phyloP scores from a whole-genome alignment of 2,888 invertebrate species.

The Anthrax anthrax region DNA sequence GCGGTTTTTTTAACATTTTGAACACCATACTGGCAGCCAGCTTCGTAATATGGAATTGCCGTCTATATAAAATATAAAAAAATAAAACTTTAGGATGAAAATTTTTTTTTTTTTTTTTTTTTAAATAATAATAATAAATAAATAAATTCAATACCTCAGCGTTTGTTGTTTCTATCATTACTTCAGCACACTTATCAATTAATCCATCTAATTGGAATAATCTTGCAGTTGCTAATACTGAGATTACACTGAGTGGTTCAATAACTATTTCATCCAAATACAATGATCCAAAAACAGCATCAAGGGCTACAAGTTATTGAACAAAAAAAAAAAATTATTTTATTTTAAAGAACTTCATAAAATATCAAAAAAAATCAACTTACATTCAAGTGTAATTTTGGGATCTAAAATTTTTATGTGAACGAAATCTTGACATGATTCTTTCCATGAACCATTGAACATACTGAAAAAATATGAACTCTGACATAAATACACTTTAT shows the following conservation, averaged over 20 bases:
- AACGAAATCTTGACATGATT: constrained; percentile 49
- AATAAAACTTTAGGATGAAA: background rate
- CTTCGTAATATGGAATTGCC: constrained; percentile 51
- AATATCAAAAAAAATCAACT: constrained; percentile 20
- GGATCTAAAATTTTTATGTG: constrained; percentile 56
- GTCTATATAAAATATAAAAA: constrained; percentile 35
- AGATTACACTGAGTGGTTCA: constrained; percentile 49
- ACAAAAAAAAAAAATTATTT: constrained; percentile 3
- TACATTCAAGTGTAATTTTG: constrained; percentile 51
- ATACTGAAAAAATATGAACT: constrained; percentile 67
- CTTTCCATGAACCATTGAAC: constrained; percentile 68
- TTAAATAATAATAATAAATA: too few species aligned
- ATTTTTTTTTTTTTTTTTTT: too few species aligned
- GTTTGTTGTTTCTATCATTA: constrained; percentile 63
- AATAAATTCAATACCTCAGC: constrained; percentile 33
- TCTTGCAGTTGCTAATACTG: constrained; percentile 57
- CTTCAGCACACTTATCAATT: constrained; percentile 55
- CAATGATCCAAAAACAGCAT: constrained; percentile 57
- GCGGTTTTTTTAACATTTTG: constrained; percentile 45
- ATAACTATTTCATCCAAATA: constrained; percentile 60
- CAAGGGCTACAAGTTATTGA: constrained; percentile 43
- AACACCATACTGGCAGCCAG: constrained; percentile 53
- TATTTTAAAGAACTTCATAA: background rate
- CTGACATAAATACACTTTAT: constrained; percentile 66
- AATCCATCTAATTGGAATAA: constrained; percentile 58